Percentiles rank a stretch among this genome's conserved stretches.
Evolutionary conservation across 2,888 invertebrate species (phyloP).

Genomic region (Cactoblastis cactorum): DNA sequence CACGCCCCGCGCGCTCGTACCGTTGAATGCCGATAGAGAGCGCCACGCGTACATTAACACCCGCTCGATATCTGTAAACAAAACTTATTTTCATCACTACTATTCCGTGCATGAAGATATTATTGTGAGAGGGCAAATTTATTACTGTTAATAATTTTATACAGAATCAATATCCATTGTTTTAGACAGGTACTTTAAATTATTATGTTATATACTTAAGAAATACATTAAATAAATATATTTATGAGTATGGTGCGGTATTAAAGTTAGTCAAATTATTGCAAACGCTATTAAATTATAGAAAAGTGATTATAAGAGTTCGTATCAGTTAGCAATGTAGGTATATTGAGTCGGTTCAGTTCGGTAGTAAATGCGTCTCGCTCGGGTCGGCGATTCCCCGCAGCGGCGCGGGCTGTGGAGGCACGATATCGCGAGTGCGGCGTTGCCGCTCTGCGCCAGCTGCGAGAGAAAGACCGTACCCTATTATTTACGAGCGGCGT

Average conservation of each 20-base stretch:
- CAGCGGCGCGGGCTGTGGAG: conserved; percentile 45
- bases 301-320: conserved; percentile 27
- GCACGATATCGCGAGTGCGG: conserved; percentile 56
- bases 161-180: too few species aligned
- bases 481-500: conserved; percentile 79
- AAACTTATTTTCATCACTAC: conserved; percentile 64
- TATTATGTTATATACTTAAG: background rate
- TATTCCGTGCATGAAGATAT: conserved; percentile 45
- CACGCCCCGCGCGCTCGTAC: conserved; percentile 34
- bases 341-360: conserved; percentile 61
- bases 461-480: conserved; percentile 78
- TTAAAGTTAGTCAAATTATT: background rate
- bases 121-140: too few species aligned
- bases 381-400: conserved; percentile 52
- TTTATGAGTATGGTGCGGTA: background rate
- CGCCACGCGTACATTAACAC: conserved; percentile 65
- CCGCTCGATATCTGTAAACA: conserved; percentile 78
- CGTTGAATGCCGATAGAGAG: conserved; percentile 60
- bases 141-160: too few species aligned
- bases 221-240: background rate
- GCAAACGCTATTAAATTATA: background rate
- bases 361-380: conserved; percentile 55
- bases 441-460: conserved; percentile 76
- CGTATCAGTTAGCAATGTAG: conserved; percentile 53
- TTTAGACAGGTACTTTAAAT: background rate